Conservation (phyloP, 2,113 vertebrate genomes). For the Gymnogyps californianus region DNA sequence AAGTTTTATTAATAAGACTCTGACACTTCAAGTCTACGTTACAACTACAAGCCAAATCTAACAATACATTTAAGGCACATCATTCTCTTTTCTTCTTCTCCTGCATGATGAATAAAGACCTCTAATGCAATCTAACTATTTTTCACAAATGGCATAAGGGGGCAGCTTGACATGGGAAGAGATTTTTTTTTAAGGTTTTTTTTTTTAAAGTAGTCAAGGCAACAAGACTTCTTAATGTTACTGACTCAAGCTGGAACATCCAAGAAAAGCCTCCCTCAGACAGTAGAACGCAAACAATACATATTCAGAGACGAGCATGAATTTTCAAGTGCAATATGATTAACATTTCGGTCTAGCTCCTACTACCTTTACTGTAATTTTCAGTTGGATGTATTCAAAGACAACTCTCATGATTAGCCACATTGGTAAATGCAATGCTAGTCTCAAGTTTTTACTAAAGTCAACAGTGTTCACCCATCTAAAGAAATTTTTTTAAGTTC, state of each 20-base stretch:
- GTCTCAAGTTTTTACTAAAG: not conserved
- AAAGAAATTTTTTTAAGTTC: not conserved
- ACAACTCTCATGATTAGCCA: not conserved
- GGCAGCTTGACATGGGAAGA: not conserved
- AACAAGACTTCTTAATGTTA: not conserved
- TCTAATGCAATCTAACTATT: not conserved
- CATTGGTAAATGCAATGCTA: not conserved
- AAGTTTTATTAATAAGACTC: conserved; percentile 31
- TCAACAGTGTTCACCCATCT: not conserved
- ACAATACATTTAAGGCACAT: not conserved
- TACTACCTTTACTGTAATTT: not conserved
- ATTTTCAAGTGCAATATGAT: not conserved
- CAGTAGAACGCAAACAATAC: not conserved
- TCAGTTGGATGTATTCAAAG: not conserved
- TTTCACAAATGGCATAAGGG: not conserved
- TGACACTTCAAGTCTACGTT: not conserved
- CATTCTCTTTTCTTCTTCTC: not conserved
- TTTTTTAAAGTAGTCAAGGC: not conserved
- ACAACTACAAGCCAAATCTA: not conserved
- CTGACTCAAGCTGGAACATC: conserved; percentile 12
- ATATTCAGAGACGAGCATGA: not conserved
- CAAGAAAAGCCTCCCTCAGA: not conserved
- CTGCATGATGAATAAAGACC: not conserved
- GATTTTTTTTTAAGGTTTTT: too few relatives aligned
- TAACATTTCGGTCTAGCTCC: not conserved